phyloP scores from a whole-genome alignment of 35 echinoderm and acorn worm genomes.

The Diadema setosum region DNA sequence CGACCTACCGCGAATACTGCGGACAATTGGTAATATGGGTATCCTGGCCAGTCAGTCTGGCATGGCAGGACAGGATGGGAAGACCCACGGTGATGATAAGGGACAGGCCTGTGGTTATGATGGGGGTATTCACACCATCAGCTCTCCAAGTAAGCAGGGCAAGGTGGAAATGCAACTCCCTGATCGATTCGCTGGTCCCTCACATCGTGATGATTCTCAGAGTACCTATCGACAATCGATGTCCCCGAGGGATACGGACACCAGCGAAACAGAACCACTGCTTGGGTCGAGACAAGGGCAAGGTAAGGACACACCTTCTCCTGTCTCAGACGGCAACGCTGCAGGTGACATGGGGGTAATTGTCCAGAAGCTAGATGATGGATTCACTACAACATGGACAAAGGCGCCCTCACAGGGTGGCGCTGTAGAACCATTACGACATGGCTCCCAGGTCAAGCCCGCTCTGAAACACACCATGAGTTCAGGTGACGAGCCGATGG shows the following conservation, averaged over 20 bases:
- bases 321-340: not conserved
- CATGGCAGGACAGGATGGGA: not conserved
- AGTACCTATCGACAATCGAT: not conserved
- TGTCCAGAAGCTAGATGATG: slow-evolving; percentile 80
- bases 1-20: slow-evolving; percentile 9
- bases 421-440: not conserved
- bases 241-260: slow-evolving; percentile 55
- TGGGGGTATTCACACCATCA: not conserved
- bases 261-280: slow-evolving; percentile 47
- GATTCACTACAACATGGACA: slow-evolving; percentile 87
- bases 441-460: slow-evolving; percentile 16
- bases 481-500: slow-evolving; percentile 40
- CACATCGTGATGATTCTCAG: slow-evolving; percentile 4
- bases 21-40: slow-evolving; percentile 48
- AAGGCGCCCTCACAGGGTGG: slow-evolving; percentile 58
- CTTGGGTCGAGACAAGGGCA: slow-evolving; percentile 31
- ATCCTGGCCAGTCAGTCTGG: slow-evolving; percentile 37
- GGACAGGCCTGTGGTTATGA: not conserved
- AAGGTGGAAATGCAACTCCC: not conserved
- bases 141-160: not conserved
- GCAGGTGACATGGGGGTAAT: slow-evolving; percentile 54
- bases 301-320: slow-evolving; percentile 29
- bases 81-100: not conserved
- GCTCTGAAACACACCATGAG: slow-evolving; percentile 22
- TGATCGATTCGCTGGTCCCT: not conserved